Evolutionary conservation across 2,888 invertebrate genomes (phyloP), one percentile per base, ranked within the genome.

Genomic region (Stenodera caucasica): DNA sequence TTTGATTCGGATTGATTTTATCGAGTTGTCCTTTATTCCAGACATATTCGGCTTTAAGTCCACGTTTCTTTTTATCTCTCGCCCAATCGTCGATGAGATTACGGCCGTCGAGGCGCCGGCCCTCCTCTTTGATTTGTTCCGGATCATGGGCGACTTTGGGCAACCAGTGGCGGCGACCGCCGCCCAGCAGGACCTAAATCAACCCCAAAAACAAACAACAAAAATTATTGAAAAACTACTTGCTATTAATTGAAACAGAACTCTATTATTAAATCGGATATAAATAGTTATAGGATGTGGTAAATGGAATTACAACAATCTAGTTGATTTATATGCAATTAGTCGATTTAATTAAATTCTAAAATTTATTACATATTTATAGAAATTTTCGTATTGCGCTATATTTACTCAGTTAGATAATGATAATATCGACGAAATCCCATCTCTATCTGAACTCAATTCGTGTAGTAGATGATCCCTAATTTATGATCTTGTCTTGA

Each of bases 81-180:
- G 88, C 84, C 92, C 92, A 92, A 76, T 90, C 90, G 78, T 91
- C 89, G 59, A 91, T 89, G 55, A 92, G 84, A 79, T 92, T 90
- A 63, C 90, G 82, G 0, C 90, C 90, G 73, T 92, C 92, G 15
- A 90, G 80, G 66, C 90, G 83, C 70, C 90, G 82, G 0, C 90
- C 90, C 75, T 89, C 89, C 64, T 89, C 86, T 62, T 86, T 86
- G 0, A 86, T 84, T 74, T 86, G 86, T 74, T 90, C 90, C 0
- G 89, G 88, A 72, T 90, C 90, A 68, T 83, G 81, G 0, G 88
- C 87, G 32, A 89, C 86, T 70, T 87, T 89, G 4, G 91, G 89
- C 49, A 91, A 81, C 81, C 91, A 91, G 73, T 90, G 89, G 49
- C 90, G 83, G 68, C 91, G 82, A 0, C 92, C 92, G 1, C 92